These are phyloP conservation scores for Tethya wilhelma DNA, from an alignment of 37 sponge, comb jelly and placozoan genomes.

Conservation along the genomic window DNA sequence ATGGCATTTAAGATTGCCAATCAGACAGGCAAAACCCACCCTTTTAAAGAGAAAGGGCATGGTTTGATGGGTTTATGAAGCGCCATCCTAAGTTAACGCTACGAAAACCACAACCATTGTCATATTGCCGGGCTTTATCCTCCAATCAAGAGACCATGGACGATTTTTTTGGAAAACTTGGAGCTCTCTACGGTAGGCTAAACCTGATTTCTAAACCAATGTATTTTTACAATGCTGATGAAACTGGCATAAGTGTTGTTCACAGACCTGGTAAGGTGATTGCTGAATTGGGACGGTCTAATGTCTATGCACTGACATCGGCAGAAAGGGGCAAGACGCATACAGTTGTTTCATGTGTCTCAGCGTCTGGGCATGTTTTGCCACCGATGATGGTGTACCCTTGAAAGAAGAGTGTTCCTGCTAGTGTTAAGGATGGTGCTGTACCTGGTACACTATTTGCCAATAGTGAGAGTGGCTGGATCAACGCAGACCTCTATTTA, in stretches of 20 bases:
- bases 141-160: conserved; percentile 42
- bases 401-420: conserved; percentile 48
- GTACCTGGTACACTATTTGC: conserved; percentile 48
- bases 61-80: conserved; percentile 49
- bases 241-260: conserved; percentile 42
- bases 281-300: conserved; percentile 26
- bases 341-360: conserved; percentile 61
- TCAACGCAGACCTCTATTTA: conserved; percentile 39
- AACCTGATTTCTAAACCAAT: conserved; percentile 66
- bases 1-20: conserved; percentile 46
- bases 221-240: conserved; percentile 59
- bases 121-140: conserved; percentile 43
- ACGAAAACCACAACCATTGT: conserved; percentile 52
- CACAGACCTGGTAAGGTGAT: conserved; percentile 51
- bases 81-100: conserved; percentile 29
- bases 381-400: conserved; percentile 36
- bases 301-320: conserved; percentile 54
- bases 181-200: conserved; percentile 48
- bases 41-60: conserved; percentile 57
- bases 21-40: conserved; percentile 20
- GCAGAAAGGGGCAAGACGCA: conserved; percentile 65
- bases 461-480: conserved; percentile 66
- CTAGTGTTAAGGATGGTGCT: conserved; percentile 36
- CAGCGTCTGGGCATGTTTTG: conserved; percentile 48
- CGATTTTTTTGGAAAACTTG: conserved; percentile 61